Evolutionary conservation across 2,797 vertebrate species (phyloP).

Genomic region (Tarsius wallacei): DNA sequence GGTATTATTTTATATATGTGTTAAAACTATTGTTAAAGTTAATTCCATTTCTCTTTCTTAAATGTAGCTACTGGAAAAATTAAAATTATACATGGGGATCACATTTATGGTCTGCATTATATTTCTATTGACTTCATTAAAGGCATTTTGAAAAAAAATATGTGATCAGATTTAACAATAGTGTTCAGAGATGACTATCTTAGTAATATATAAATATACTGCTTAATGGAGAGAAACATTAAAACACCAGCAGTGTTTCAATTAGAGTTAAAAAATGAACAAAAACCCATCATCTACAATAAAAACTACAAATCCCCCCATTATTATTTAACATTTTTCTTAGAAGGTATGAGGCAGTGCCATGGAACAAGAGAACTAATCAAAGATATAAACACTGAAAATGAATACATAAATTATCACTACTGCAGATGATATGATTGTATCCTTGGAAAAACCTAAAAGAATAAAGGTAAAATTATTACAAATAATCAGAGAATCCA

Average conservation of each 20-base stretch:
- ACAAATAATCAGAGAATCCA: conserved; percentile 52
- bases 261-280: conserved; percentile 14
- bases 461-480: conserved; percentile 51
- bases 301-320: neutral
- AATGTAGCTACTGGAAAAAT: conserved; percentile 30
- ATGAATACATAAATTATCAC: conserved; percentile 8
- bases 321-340: neutral
- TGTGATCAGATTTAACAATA: conserved; percentile 43
- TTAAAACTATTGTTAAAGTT: conserved; percentile 51
- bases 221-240: conserved; percentile 30
- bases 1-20: neutral
- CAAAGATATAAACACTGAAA: neutral
- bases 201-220: conserved; percentile 24
- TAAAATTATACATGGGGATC: neutral
- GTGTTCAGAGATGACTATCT: neutral
- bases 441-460: neutral
- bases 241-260: neutral
- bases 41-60: neutral
- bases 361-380: neutral
- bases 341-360: neutral
- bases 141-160: neutral
- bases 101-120: conserved; percentile 1
- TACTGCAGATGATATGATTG: neutral
- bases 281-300: neutral
- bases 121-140: neutral